phyloP scores from a whole-genome alignment of 2,888 invertebrate species.

The Acholoe squamosa region DNA sequence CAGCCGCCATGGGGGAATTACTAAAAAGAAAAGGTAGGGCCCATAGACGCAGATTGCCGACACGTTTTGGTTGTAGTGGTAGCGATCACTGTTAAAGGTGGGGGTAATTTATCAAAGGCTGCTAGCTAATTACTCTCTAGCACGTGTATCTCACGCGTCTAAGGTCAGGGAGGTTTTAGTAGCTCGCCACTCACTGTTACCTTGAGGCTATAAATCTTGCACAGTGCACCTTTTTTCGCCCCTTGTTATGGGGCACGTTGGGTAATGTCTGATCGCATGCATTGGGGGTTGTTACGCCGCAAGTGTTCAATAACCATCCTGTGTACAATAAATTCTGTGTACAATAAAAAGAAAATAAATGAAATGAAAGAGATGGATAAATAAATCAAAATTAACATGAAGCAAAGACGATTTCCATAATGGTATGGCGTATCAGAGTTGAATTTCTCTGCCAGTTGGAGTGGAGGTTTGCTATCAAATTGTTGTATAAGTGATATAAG shows the following conservation, averaged over 20 bases:
- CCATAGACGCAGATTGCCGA: background rate
- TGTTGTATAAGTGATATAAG: too few relatives aligned
- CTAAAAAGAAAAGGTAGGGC: too few relatives aligned
- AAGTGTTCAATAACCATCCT: slow-evolving; percentile 22
- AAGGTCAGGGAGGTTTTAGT: background rate
- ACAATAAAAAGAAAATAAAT: too few relatives aligned
- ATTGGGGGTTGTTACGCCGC: background rate
- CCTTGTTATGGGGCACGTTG: background rate
- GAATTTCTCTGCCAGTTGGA: too few relatives aligned
- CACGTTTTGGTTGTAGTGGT: background rate
- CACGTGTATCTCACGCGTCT: background rate
- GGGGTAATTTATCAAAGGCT: background rate
- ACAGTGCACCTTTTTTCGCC: background rate
- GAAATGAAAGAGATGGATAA: too few relatives aligned
- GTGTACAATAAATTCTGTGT: background rate
- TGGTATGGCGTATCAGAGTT: too few relatives aligned
- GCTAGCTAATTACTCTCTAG: background rate
- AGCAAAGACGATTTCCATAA: too few relatives aligned
- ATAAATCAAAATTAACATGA: too few relatives aligned
- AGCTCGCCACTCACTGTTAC: background rate
- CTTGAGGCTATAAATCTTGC: background rate
- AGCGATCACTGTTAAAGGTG: background rate
- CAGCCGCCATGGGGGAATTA: background rate
- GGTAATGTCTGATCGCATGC: background rate
- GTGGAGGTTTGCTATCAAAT: too few relatives aligned